Percentiles rank a stretch among this genome's conserved stretches.
Conservation (phyloP, 2,888 invertebrate genomes). For the Mactromeris polynyma region DNA sequence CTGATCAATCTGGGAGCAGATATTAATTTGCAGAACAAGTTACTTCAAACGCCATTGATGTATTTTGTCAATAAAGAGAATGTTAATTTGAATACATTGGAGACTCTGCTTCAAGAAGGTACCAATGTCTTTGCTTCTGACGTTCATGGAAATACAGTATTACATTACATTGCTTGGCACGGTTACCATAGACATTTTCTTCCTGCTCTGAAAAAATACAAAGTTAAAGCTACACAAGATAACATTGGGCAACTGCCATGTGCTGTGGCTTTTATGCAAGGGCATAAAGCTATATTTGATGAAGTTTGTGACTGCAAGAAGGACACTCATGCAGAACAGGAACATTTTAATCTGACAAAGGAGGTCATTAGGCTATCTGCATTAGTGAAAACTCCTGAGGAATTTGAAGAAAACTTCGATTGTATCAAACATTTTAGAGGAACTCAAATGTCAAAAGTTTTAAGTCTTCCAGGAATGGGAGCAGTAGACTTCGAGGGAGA, state of each 20-base stretch:
- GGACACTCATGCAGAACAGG: background rate
- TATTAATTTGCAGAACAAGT: conserved; percentile 17
- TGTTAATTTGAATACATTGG: background rate
- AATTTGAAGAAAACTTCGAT: background rate
- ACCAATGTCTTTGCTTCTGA: conserved; percentile 9
- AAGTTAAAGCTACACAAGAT: background rate
- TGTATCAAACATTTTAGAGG: background rate
- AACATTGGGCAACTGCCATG: conserved; percentile 37
- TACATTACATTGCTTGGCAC: conserved; percentile 41
- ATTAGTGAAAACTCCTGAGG: background rate
- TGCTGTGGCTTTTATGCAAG: conserved; percentile 17
- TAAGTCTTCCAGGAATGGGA: conserved; percentile 28
- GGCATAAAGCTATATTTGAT: conserved; percentile 18
- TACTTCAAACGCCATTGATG: conserved; percentile 26
- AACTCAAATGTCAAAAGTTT: conserved; percentile 2
- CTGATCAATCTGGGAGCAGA: background rate
- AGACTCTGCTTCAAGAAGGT: background rate
- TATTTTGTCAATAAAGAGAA: conserved; percentile 2
- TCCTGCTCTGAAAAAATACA: background rate
- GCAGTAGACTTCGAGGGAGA: conserved; percentile 23
- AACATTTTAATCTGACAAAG: background rate
- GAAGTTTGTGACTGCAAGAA: conserved; percentile 21
- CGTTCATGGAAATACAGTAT: conserved; percentile 23
- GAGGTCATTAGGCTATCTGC: background rate
- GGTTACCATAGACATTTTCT: background rate